Conservation (phyloP, 2,797 vertebrate genomes). For the Emys orbicularis region DNA sequence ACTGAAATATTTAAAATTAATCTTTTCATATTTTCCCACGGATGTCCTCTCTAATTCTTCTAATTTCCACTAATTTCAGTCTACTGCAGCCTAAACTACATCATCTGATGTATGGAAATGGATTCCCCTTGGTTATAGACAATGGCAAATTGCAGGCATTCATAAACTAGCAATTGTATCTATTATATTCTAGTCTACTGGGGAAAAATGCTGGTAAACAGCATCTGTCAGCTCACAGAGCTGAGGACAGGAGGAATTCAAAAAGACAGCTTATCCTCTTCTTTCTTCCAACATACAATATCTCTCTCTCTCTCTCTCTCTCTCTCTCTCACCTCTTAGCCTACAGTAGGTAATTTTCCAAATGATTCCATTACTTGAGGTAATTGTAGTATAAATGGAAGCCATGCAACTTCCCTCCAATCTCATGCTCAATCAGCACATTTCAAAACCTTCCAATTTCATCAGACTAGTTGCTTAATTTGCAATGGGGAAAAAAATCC, state of each 20-base stretch:
- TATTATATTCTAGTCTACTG: neutral
- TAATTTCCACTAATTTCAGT: neutral
- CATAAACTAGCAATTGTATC: neutral
- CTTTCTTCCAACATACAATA: neutral
- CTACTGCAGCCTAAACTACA: neutral
- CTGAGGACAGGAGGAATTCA: neutral
- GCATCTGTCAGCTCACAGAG: neutral
- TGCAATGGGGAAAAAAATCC: neutral
- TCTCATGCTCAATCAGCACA: neutral
- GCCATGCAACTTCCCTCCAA: neutral
- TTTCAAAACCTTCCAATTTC: neutral
- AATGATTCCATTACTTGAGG: neutral
- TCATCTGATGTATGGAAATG: neutral
- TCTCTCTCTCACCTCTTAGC: neutral
- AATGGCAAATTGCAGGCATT: neutral
- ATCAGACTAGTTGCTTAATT: neutral
- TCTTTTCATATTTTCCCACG: neutral
- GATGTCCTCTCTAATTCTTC: neutral
- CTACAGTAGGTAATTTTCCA: neutral
- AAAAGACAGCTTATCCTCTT: neutral
- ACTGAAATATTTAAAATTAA: neutral
- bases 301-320: neutral
- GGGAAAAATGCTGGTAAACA: neutral
- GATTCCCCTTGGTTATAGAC: neutral
- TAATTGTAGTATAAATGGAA: neutral